A percentile compares a stretch with the other conserved stretches of the same genome.
Conservation (phyloP, 1,140 invertebrate genomes). For the Melitaea cinxia region DNA sequence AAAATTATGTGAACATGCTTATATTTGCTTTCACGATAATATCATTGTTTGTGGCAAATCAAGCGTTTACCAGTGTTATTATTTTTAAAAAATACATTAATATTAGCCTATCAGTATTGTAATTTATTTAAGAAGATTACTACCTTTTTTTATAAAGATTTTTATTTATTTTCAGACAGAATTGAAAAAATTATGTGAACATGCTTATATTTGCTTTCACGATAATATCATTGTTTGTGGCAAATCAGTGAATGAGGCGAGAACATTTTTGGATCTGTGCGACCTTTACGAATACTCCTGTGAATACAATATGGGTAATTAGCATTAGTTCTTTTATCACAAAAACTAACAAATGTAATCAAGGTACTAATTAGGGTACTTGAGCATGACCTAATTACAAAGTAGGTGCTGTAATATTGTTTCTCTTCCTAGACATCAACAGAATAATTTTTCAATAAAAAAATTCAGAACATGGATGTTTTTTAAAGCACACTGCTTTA, state of each 20-base stretch:
- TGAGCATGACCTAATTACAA: no score
- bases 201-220: constrained; percentile 70
- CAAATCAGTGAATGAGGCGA: constrained; percentile 69
- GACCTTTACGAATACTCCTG: constrained; percentile 74
- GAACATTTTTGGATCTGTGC: constrained; percentile 70
- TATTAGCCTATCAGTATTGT: no score
- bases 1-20: constrained; percentile 67
- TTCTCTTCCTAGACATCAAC: no score
- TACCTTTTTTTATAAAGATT: neutral
- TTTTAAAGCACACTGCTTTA: no score
- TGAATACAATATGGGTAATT: constrained; percentile 67
- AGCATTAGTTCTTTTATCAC: neutral
- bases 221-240: constrained; percentile 70
- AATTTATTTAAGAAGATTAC: no score
- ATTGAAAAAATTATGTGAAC: constrained; percentile 66
- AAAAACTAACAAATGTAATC: neutral
- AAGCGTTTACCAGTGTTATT: no score
- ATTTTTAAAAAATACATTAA: no score
- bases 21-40: constrained; percentile 69
- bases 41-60: constrained; percentile 71
- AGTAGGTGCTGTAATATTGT: no score
- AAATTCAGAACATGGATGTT: no score
- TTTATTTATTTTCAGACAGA: constrained; percentile 51
- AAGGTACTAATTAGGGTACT: no score
- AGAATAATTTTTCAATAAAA: no score